Evolutionary conservation across 2,888 invertebrate species (phyloP).

Genomic region (Nymphalis polychloros): DNA sequence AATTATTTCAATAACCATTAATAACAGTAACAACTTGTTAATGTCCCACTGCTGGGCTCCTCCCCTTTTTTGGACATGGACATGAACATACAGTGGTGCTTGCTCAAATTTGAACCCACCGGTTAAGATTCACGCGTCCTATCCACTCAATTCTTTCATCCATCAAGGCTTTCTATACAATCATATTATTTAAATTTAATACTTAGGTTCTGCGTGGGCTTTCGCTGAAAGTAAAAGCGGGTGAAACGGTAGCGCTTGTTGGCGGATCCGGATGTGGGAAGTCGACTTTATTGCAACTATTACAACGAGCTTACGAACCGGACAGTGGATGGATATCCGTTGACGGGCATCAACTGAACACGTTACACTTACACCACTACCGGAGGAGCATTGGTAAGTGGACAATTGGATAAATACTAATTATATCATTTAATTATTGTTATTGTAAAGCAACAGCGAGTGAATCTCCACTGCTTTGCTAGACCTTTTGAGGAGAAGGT

Average conservation of each 20-base stretch:
- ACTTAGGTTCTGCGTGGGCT: conserved; percentile 85
- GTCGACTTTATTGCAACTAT: conserved; percentile 88
- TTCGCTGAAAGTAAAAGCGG: conserved; percentile 81
- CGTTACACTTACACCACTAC: conserved; percentile 82
- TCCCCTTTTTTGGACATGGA: no score
- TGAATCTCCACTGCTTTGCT: no score
- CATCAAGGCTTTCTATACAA: no score
- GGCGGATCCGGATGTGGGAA: conserved; percentile 91
- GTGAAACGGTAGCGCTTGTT: conserved; percentile 87
- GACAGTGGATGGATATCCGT: conserved; percentile 79
- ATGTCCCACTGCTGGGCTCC: no score
- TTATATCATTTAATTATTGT: neutral
- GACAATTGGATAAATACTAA: neutral
- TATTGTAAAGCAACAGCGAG: no score
- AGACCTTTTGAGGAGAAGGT: no score
- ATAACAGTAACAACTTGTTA: no score
- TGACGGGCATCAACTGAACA: conserved; percentile 83
- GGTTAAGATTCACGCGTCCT: no score
- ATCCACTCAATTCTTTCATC: no score
- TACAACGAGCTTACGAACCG: conserved; percentile 88
- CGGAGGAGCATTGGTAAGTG: conserved; percentile 64
- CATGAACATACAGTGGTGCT: no score
- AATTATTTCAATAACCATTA: no score
- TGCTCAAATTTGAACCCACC: no score
- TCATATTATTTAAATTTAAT: neutral